Evolutionary conservation across 2,888 invertebrate species (phyloP).

Genomic region (Ochropleura leucogaster): DNA sequence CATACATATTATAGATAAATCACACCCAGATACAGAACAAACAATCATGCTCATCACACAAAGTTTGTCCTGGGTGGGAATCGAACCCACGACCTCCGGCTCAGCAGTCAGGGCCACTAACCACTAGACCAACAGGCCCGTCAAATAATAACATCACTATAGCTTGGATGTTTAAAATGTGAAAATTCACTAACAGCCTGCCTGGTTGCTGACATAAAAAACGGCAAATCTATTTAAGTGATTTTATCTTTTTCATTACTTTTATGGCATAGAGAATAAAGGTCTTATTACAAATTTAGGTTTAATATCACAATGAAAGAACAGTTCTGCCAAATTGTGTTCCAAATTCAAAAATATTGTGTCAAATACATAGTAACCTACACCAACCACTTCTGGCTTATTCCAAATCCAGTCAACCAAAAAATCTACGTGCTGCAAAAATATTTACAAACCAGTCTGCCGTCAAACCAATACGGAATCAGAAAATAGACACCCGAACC

Average conservation of each 20-base stretch:
- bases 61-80: too few species aligned
- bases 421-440: not conserved
- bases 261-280: not conserved
- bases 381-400: not conserved
- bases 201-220: not conserved
- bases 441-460: constrained; percentile 14
- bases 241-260: not conserved
- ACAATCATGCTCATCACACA: too few species aligned
- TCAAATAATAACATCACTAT: too few species aligned
- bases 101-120: too few species aligned
- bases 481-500: constrained; percentile 32
- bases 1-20: too few species aligned
- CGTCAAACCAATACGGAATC: constrained; percentile 37
- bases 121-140: too few species aligned
- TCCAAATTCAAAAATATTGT: not conserved
- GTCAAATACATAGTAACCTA: not conserved
- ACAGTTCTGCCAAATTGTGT: not conserved
- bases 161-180: too few species aligned
- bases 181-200: not conserved
- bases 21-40: too few species aligned
- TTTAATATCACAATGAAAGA: not conserved
- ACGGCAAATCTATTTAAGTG: not conserved
- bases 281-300: not conserved
- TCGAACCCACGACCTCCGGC: too few species aligned
- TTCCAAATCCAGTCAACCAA: not conserved